Conservation (phyloP, 35 echinoderm and acorn worm genomes). For the Heliocidaris erythrogramma region DNA sequence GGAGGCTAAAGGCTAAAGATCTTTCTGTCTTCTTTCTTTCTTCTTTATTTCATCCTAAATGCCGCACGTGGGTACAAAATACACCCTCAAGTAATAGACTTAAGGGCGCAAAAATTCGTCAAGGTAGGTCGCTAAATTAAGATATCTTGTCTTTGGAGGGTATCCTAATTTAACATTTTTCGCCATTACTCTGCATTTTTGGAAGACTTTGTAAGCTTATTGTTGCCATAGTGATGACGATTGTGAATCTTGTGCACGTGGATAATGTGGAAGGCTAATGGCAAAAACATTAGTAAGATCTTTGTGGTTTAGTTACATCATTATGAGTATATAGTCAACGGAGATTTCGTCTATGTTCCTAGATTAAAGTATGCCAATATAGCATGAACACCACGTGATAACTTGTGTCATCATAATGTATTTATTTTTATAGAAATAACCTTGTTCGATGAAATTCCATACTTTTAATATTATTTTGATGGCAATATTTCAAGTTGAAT, state of each 20-base stretch:
- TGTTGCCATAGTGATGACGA: background rate
- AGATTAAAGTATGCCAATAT: background rate
- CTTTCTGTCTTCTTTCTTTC: background rate
- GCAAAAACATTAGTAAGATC: background rate
- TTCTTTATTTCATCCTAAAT: background rate
- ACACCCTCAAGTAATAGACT: background rate
- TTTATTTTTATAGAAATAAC: background rate
- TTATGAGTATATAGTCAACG: background rate
- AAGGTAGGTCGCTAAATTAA: background rate
- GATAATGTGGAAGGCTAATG: background rate
- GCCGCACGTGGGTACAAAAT: background rate
- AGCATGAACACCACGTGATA: no score
- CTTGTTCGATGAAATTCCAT: background rate
- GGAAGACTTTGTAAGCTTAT: background rate
- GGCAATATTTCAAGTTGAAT: no score
- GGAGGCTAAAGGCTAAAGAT: background rate
- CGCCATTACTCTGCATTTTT: background rate
- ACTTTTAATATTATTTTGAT: background rate
- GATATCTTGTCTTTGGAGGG: background rate
- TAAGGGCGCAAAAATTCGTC: background rate
- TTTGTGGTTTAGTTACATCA: background rate
- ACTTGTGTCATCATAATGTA: background rate
- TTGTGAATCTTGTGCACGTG: background rate
- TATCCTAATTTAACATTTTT: background rate
- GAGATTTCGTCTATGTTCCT: background rate